These are phyloP conservation scores for Eueremaeus valkanovi DNA, from an alignment of 2,888 invertebrate species.

Conservation along the genomic window DNA sequence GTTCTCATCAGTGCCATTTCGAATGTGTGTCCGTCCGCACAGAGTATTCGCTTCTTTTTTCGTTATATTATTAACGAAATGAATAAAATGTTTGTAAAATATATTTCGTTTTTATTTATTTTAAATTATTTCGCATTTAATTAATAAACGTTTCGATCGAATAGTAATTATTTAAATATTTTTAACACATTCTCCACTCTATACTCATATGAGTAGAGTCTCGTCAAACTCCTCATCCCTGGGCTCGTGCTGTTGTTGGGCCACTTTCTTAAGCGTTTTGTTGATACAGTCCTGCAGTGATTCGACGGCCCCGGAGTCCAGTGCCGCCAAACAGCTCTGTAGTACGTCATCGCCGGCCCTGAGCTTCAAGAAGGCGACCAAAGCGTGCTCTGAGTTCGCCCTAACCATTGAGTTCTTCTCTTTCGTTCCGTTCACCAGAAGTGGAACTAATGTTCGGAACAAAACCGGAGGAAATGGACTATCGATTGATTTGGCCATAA, in stretches of 20 bases:
- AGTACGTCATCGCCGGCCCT: conserved; percentile 55
- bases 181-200: not conserved
- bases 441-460: conserved; percentile 73
- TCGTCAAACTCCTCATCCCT: conserved; percentile 90
- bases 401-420: conserved; percentile 95
- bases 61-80: no score
- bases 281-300: conserved; percentile 81
- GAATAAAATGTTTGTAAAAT: no score
- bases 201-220: conserved; percentile 59
- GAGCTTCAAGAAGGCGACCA: conserved; percentile 77
- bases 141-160: not conserved
- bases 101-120: no score
- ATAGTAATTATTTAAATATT: not conserved
- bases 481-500: conserved; percentile 56
- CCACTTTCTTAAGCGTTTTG: conserved; percentile 76
- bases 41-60: no score
- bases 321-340: conserved; percentile 67
- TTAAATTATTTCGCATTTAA: no score
- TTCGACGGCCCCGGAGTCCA: conserved; percentile 84
- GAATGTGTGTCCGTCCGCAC: no score
- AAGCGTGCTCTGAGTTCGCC: conserved; percentile 85
- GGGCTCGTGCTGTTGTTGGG: conserved; percentile 66
- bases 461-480: conserved; percentile 59
- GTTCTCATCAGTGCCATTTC: no score
- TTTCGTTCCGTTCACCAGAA: conserved; percentile 94